Evolutionary conservation across 2,797 vertebrate genomes (phyloP).

Genomic region (Orientallactaga sibirica): DNA sequence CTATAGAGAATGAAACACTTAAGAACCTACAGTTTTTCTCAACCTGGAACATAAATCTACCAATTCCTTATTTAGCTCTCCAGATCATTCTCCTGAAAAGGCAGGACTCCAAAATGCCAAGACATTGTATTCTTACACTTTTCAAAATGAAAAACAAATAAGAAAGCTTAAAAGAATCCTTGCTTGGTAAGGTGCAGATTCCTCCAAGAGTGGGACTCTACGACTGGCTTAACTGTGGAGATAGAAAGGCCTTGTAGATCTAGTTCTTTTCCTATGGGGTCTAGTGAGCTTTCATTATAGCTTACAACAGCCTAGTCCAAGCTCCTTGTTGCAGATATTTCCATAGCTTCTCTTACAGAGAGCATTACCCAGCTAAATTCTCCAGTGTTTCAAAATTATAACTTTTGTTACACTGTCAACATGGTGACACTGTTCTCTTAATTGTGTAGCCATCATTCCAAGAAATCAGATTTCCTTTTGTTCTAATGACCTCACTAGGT

Average conservation of each 20-base stretch:
- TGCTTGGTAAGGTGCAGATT: conserved; percentile 7
- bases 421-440: neutral
- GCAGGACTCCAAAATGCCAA: conserved; percentile 36
- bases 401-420: neutral
- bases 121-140: conserved; percentile 1
- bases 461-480: conserved; percentile 48
- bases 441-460: neutral
- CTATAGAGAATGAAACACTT: neutral
- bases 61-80: conserved; percentile 55
- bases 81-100: conserved; percentile 31
- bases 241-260: neutral
- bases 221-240: neutral
- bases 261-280: conserved; percentile 21
- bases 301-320: conserved; percentile 5
- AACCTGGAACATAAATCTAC: conserved; percentile 51
- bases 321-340: neutral
- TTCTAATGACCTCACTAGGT: conserved; percentile 43
- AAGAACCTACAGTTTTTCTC: conserved; percentile 44
- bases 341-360: neutral
- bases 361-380: conserved; percentile 12
- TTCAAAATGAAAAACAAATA: conserved; percentile 26
- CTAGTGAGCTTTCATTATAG: neutral
- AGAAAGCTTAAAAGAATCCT: conserved; percentile 42
- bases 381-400: conserved; percentile 45
- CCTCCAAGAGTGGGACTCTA: conserved; percentile 15